A percentile compares a stretch with the other conserved stretches of the same genome.
These are phyloP conservation scores for Anguilla marmorata DNA, from an alignment of 2,797 vertebrate species.

Conservation along the genomic window DNA sequence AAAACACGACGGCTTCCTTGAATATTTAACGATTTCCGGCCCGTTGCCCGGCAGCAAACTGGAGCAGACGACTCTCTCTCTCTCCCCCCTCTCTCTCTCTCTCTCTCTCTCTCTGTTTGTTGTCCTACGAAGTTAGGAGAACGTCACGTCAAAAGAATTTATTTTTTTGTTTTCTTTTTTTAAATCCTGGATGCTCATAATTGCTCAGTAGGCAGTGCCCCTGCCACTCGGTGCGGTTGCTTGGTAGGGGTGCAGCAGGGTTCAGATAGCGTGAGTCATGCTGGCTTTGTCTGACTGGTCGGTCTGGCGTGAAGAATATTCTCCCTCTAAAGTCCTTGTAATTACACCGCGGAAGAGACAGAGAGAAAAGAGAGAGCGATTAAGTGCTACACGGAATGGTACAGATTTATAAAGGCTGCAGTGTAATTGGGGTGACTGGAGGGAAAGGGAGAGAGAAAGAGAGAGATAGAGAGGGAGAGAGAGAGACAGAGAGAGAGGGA, in stretches of 20 bases:
- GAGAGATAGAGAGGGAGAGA: background rate
- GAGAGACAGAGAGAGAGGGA: too few relatives aligned
- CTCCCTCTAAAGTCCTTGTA: background rate
- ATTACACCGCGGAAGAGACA: background rate
- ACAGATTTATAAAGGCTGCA: background rate
- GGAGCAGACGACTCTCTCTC: background rate
- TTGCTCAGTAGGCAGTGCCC: background rate
- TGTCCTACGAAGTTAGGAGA: background rate
- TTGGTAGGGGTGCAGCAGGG: background rate
- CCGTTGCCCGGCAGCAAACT: background rate
- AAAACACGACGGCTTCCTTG: background rate
- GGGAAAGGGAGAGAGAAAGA: background rate
- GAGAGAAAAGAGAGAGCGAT: background rate
- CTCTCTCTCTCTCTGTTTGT: too few relatives aligned
- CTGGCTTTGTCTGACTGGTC: background rate
- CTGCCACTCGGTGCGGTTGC: background rate
- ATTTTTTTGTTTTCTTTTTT: background rate
- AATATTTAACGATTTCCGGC: constrained; percentile 16
- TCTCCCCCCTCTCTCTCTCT: background rate
- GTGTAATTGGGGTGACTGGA: background rate
- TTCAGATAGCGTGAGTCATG: background rate
- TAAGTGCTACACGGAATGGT: background rate
- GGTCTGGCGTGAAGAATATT: background rate
- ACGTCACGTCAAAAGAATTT: background rate
- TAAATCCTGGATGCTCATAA: background rate